These are phyloP conservation scores for Rhyacichthys aspro DNA, from an alignment of 2,797 vertebrate species.

Conservation along the genomic window DNA sequence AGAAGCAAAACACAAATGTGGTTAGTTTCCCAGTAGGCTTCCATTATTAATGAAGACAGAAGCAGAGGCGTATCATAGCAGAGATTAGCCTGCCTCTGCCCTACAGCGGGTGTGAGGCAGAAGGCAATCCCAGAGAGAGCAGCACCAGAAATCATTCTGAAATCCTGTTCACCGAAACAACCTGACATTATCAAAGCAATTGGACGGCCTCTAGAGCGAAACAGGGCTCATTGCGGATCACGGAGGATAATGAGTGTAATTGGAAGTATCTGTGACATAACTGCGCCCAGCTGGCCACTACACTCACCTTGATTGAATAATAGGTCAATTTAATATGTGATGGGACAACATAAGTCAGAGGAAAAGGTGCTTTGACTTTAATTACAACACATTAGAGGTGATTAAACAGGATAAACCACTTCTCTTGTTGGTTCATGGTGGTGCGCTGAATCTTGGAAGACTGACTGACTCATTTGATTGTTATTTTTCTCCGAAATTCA, in stretches of 20 bases:
- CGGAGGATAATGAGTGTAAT: neutral
- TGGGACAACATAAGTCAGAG: slow-evolving; percentile 7
- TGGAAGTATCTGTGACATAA: slow-evolving; percentile 2
- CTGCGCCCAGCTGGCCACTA: slow-evolving; percentile 8
- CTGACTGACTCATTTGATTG: too few relatives aligned
- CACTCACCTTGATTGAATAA: slow-evolving; percentile 3
- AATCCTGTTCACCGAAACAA: slow-evolving; percentile 9
- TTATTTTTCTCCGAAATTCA: too few relatives aligned
- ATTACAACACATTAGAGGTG: too few relatives aligned
- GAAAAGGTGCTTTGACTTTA: too few relatives aligned
- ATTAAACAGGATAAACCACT: too few relatives aligned
- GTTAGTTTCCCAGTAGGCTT: slow-evolving; percentile 2
- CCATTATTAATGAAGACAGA: slow-evolving; percentile 25
- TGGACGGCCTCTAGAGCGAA: neutral
- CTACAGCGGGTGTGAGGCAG: slow-evolving; percentile 11
- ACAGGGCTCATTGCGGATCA: neutral
- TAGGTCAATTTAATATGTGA: slow-evolving; percentile 7
- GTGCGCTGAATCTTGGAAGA: too few relatives aligned
- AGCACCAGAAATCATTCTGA: slow-evolving; percentile 5
- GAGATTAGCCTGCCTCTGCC: slow-evolving; percentile 8
- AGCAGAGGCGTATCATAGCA: slow-evolving; percentile 1
- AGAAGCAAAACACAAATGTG: neutral
- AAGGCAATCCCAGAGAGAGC: slow-evolving; percentile 4
- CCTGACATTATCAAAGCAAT: slow-evolving; percentile 12
- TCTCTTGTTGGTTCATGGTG: too few relatives aligned